Percentiles rank a stretch among this genome's conserved stretches.
Conservation (phyloP, 1,140 invertebrate genomes). For the Cydia fagiglandana region DNA sequence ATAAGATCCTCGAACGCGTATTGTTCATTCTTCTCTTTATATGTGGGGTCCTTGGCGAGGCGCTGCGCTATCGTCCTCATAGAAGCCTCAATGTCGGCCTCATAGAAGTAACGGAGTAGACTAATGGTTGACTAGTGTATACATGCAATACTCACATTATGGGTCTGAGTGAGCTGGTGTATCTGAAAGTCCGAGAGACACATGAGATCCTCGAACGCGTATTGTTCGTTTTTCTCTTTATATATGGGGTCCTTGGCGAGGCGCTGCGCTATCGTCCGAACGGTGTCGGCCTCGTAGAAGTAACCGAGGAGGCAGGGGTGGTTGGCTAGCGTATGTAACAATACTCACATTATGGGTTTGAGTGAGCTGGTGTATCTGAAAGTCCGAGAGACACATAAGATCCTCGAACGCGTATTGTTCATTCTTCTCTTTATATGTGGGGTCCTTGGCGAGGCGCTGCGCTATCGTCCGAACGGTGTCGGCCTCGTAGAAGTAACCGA, state of each 20-base stretch:
- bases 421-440: conserved; percentile 87
- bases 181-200: conserved; percentile 96
- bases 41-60: conserved; percentile 85
- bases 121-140: conserved; percentile 76
- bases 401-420: conserved; percentile 81
- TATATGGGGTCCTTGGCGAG: conserved; percentile 86
- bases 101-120: conserved; percentile 90
- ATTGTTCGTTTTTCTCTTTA: conserved; percentile 89
- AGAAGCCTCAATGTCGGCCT: conserved; percentile 86
- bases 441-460: conserved; percentile 84
- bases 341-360: conserved; percentile 81
- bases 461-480: conserved; percentile 86
- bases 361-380: conserved; percentile 92
- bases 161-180: conserved; percentile 88
- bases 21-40: conserved; percentile 89
- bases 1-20: conserved; percentile 93
- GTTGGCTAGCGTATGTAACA: conserved; percentile 84
- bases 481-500: conserved; percentile 89
- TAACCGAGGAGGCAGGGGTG: conserved; percentile 91
- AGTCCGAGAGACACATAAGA: conserved; percentile 92
- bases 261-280: conserved; percentile 86
- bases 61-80: conserved; percentile 85
- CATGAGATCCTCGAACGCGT: conserved; percentile 92
- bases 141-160: conserved; percentile 72
- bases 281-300: conserved; percentile 86